Conservation (phyloP, 2,888 invertebrate species). For the Ecdyonurus torrentis region DNA sequence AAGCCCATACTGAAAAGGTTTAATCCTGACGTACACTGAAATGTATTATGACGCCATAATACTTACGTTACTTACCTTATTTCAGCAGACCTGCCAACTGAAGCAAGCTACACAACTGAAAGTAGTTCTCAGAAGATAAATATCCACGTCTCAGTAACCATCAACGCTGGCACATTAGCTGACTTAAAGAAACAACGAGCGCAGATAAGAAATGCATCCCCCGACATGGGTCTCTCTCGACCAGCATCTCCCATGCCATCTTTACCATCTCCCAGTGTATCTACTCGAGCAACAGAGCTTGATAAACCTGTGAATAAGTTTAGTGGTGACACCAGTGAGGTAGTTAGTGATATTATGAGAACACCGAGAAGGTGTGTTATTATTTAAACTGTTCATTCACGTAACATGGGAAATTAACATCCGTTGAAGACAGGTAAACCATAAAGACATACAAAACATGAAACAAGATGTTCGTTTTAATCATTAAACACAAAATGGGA, state of each 20-base stretch:
- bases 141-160: conserved; percentile 68
- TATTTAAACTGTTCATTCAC: too few relatives aligned
- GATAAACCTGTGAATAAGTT: conserved; percentile 35
- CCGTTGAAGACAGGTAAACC: too few relatives aligned
- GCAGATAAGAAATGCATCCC: conserved; percentile 44
- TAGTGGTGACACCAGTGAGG: conserved; percentile 61
- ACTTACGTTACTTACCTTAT: too few relatives aligned
- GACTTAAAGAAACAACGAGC: conserved; percentile 87
- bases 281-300: neutral
- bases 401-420: too few relatives aligned
- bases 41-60: too few relatives aligned
- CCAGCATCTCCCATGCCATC: conserved; percentile 7
- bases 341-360: conserved; percentile 53
- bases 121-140: conserved; percentile 70
- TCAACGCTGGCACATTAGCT: conserved; percentile 68
- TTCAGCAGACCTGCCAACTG: too few relatives aligned
- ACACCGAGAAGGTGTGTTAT: conserved; percentile 53
- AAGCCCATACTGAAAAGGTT: too few relatives aligned
- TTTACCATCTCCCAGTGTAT: conserved; percentile 1
- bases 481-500: too few relatives aligned
- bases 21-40: too few relatives aligned
- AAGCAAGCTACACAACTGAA: conserved; percentile 1
- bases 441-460: too few relatives aligned
- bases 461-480: too few relatives aligned
- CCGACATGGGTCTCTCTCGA: conserved; percentile 1